Percentiles rank a stretch among this genome's conserved stretches.
phyloP scores from a whole-genome alignment of 2,113 vertebrate genomes.

The Mirza zaza region DNA sequence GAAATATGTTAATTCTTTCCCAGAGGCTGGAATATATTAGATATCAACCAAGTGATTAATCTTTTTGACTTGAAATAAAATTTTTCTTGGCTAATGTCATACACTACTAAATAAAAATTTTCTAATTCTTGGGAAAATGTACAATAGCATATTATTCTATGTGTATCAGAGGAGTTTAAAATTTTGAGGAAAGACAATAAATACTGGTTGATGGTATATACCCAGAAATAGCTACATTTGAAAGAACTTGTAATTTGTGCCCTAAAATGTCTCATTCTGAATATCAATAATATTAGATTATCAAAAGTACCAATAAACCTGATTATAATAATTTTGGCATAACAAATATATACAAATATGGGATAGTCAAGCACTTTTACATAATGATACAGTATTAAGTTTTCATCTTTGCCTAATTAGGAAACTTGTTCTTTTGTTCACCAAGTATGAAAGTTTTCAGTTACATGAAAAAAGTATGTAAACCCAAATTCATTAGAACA shows the following conservation, averaged over 20 bases:
- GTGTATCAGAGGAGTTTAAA: not conserved
- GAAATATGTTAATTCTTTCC: slow-evolving; percentile 14
- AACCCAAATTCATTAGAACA: not conserved
- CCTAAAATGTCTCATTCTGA: slow-evolving; percentile 14
- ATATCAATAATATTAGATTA: not conserved
- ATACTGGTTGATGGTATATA: not conserved
- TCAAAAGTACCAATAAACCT: not conserved
- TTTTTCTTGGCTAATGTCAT: slow-evolving; percentile 31
- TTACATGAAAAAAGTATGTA: not conserved
- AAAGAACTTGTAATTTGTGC: not conserved
- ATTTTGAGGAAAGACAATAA: not conserved
- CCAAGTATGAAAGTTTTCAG: not conserved
- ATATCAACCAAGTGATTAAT: slow-evolving; percentile 42
- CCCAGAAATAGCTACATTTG: not conserved
- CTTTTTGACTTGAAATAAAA: slow-evolving; percentile 52
- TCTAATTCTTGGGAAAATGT: not conserved
- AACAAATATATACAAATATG: not conserved
- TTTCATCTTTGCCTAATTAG: not conserved
- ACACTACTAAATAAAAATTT: not conserved
- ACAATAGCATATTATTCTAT: not conserved
- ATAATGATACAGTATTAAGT: not conserved
- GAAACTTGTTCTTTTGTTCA: not conserved
- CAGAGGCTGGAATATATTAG: slow-evolving; percentile 29
- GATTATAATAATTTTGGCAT: not conserved
- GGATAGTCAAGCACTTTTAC: not conserved